These are phyloP conservation scores for Calidris pugnax DNA, from an alignment of 2,113 vertebrate species.

Conservation along the genomic window DNA sequence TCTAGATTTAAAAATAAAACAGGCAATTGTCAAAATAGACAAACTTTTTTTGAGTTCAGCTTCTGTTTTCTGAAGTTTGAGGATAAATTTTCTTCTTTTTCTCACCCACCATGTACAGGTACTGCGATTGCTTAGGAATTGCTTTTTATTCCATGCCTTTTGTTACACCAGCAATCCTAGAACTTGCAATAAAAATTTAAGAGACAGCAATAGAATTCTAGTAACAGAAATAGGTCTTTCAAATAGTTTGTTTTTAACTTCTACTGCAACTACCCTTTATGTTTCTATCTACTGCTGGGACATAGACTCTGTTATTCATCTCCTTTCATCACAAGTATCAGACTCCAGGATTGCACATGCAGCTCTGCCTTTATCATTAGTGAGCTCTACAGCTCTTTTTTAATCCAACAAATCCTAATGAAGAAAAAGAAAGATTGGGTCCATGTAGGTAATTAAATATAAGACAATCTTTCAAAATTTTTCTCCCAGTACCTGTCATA, in stretches of 20 bases:
- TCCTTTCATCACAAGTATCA: background rate
- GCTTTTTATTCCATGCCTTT: background rate
- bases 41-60: background rate
- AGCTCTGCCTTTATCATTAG: background rate
- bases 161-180: background rate
- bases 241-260: background rate
- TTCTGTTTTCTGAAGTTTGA: background rate
- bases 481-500: background rate
- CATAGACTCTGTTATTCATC: background rate
- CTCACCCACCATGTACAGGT: background rate
- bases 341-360: background rate
- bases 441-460: background rate
- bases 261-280: background rate
- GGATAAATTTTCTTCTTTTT: background rate
- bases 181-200: background rate
- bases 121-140: background rate
- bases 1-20: background rate
- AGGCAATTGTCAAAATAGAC: background rate
- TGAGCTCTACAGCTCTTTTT: background rate
- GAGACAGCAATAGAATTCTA: background rate
- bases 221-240: background rate
- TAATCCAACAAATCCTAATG: background rate
- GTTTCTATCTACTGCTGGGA: background rate
- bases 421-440: background rate
- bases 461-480: background rate